Evolutionary conservation across 2,113 vertebrate genomes (phyloP).

Genomic region (Zosterops borbonicus): DNA sequence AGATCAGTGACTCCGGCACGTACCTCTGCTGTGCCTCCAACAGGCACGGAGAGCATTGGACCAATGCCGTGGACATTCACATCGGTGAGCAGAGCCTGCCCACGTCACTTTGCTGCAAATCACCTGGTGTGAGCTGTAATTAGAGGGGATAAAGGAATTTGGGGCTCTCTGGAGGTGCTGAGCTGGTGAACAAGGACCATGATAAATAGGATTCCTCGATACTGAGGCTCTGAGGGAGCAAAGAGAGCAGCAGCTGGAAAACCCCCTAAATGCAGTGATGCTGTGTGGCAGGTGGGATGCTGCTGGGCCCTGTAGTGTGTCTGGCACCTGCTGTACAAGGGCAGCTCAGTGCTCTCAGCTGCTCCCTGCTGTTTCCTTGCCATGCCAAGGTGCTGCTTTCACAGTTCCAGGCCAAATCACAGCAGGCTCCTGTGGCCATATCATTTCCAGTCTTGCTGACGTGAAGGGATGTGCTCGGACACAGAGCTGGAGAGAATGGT

Average conservation of each 20-base stretch:
- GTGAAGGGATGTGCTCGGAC: background rate
- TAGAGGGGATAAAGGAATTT: background rate
- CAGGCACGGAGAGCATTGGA: slow-evolving; percentile 78
- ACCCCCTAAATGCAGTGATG: fast-evolving
- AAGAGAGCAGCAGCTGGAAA: fast-evolving
- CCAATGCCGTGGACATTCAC: slow-evolving; percentile 73
- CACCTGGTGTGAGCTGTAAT: background rate
- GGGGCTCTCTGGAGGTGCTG: background rate
- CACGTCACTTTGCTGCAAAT: fast-evolving
- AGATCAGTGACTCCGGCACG: slow-evolving; percentile 52
- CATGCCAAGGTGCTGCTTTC: background rate
- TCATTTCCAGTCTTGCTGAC: background rate
- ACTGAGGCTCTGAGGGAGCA: background rate
- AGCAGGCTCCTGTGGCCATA: background rate
- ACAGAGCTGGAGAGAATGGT: background rate
- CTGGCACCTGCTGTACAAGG: background rate
- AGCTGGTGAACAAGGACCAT: background rate
- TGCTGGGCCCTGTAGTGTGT: background rate
- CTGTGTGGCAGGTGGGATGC: fast-evolving
- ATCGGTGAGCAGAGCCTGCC: slow-evolving; percentile 68
- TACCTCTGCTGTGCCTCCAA: slow-evolving; percentile 86
- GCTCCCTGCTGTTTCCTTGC: background rate
- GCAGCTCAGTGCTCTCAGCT: background rate
- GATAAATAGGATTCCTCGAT: background rate
- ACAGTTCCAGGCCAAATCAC: background rate